Conservation (phyloP, 2,113 vertebrate species). For the Pipa parva region DNA sequence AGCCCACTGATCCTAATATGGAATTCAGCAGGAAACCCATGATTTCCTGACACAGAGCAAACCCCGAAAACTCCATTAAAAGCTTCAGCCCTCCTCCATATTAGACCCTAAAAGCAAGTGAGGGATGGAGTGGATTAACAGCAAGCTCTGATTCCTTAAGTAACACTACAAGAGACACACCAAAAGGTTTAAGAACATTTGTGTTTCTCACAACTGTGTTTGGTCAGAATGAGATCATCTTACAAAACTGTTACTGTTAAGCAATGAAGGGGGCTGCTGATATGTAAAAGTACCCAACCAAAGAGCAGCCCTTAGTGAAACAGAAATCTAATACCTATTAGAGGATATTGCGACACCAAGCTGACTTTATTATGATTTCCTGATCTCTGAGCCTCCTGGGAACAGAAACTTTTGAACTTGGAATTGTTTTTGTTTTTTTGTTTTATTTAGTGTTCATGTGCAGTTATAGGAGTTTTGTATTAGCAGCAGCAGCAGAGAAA, state of each 20-base stretch:
- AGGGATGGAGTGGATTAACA: conserved; percentile 58
- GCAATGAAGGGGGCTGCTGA: conserved; percentile 34
- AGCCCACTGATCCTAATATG: conserved; percentile 77
- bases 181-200: conserved; percentile 45
- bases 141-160: conserved; percentile 48
- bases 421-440: conserved; percentile 42
- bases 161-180: conserved; percentile 46
- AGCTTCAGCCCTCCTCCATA: conserved; percentile 62
- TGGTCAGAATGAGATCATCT: conserved; percentile 54
- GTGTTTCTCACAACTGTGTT: conserved; percentile 46
- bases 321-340: conserved; percentile 24
- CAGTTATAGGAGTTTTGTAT: conserved; percentile 44
- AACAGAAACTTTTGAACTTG: conserved; percentile 44
- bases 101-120: conserved; percentile 55
- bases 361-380: conserved; percentile 59
- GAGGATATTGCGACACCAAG: conserved; percentile 50
- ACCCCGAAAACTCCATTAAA: conserved; percentile 63
- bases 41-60: conserved; percentile 65
- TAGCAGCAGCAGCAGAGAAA: conserved; percentile 46
- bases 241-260: conserved; percentile 33
- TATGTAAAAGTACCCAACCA: background rate
- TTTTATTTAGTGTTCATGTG: conserved; percentile 53
- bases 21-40: conserved; percentile 80
- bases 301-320: background rate
- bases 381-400: conserved; percentile 48